These are phyloP conservation scores for Uropetala carovei DNA, from an alignment of 2,888 invertebrate genomes.

Conservation along the genomic window DNA sequence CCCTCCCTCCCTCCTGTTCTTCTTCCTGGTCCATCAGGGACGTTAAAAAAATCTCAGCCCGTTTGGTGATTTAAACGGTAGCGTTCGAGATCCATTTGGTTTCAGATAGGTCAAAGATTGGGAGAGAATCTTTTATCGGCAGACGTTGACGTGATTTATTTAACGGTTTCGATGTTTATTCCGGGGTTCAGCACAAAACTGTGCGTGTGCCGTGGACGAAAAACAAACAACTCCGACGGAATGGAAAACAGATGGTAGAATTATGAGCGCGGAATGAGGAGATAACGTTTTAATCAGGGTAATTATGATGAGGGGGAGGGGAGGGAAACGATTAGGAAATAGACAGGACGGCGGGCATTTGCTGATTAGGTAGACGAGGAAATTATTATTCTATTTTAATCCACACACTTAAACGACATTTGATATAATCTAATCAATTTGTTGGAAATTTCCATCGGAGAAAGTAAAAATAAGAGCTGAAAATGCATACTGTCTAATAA, in stretches of 20 bases:
- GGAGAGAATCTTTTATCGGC: constrained; percentile 8
- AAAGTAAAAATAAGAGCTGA: no score
- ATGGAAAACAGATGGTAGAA: constrained; percentile 17
- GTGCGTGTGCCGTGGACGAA: neutral
- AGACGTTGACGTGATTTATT: neutral
- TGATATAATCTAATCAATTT: no score
- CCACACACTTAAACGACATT: no score
- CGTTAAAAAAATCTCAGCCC: no score
- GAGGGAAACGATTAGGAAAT: neutral
- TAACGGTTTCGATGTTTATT: neutral
- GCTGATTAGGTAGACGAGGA: neutral
- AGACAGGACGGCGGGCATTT: neutral
- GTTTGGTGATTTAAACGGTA: no score
- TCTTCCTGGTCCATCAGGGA: no score
- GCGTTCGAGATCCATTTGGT: no score
- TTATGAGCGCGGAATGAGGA: neutral
- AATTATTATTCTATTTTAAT: neutral
- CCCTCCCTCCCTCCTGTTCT: neutral
- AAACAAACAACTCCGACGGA: neutral
- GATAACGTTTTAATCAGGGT: constrained; percentile 7
- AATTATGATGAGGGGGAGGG: neutral
- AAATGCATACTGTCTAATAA: no score
- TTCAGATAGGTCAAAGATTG: neutral
- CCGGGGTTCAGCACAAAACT: neutral
- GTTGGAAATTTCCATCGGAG: no score